A percentile compares a stretch with the other conserved stretches of the same genome.
Conservation (phyloP, 2,888 invertebrate genomes). For the Celastrina argiolus region DNA sequence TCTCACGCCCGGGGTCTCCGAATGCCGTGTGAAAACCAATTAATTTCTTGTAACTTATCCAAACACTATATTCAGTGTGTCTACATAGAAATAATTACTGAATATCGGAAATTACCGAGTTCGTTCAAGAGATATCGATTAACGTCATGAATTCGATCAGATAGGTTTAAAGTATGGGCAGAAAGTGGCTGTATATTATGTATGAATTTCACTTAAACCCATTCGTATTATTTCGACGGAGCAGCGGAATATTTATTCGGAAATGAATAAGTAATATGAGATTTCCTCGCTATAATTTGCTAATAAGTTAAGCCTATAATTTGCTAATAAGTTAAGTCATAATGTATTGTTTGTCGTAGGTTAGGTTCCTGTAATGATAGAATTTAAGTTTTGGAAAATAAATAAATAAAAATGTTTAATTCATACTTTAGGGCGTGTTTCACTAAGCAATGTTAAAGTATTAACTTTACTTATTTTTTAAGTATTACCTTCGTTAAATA, state of each 20-base stretch:
- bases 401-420: too few relatives aligned
- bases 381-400: too few relatives aligned
- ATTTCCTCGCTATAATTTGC: neutral
- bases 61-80: conserved; percentile 22
- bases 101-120: conserved; percentile 19
- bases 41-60: conserved; percentile 23
- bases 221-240: neutral
- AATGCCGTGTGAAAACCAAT: conserved; percentile 24
- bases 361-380: too few relatives aligned
- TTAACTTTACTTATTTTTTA: too few relatives aligned
- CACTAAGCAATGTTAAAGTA: too few relatives aligned
- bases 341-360: too few relatives aligned
- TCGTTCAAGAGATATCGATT: conserved; percentile 16
- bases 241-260: neutral
- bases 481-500: too few relatives aligned
- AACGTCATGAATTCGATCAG: conserved; percentile 3
- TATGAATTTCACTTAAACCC: neutral
- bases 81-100: conserved; percentile 24
- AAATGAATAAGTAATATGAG: neutral
- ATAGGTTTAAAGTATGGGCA: neutral
- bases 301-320: neutral
- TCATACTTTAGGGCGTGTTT: too few relatives aligned
- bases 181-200: neutral
- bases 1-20: conserved; percentile 26
- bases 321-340: too few relatives aligned